Evolutionary conservation across 2,888 invertebrate genomes (phyloP), one percentile per base, ranked within the genome.

Genomic region (Entomobrya proxima): DNA sequence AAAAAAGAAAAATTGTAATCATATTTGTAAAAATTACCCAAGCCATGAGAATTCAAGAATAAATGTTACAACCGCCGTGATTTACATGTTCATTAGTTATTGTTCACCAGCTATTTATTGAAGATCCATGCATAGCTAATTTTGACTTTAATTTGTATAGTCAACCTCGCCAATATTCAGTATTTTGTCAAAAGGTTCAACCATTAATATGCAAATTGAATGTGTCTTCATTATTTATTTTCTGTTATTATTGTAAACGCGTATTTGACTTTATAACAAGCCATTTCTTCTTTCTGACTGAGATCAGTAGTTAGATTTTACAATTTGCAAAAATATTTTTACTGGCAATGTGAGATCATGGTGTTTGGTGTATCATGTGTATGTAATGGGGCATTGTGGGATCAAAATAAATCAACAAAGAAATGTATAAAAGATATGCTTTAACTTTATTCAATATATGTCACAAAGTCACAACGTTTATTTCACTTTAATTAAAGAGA

Each of bases 31-130:
- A 30, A 64, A 64, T 35, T 64, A 64, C 35, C 2, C 32, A 13
- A 1, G 21, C 69, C 44, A 64, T n/a, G n/a, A 9, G 18, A 35
- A 35, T 35, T 35, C 61, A 64, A 64, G 61, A 64, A 2, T 64
- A n/a, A 2, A 9, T 35, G 5, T 11, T 1, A 6, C 1, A 4
- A 11, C 13, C 30, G 35, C 52, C 80, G 80, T 80, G 80, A 80
- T 80, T 80, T 35, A 69, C 80, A 72, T 80, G 80, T 69, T 55
- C 52, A 79, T 69, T 79, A 58, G 27, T 58, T 27, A 64, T 35
- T 64, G 61, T 35, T 64, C 61, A 58, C 1, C 30, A 52, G 7
- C 35, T 9, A 1, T 32, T 74, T 32, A 74, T 9, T 72, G 47
- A 50, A 44, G 27, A 50, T 32, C 61, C 18, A 32, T 44, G 15